Base-by-base conservation (phyloP, 1,140 invertebrate genomes). In the Drosophila tani region DNA sequence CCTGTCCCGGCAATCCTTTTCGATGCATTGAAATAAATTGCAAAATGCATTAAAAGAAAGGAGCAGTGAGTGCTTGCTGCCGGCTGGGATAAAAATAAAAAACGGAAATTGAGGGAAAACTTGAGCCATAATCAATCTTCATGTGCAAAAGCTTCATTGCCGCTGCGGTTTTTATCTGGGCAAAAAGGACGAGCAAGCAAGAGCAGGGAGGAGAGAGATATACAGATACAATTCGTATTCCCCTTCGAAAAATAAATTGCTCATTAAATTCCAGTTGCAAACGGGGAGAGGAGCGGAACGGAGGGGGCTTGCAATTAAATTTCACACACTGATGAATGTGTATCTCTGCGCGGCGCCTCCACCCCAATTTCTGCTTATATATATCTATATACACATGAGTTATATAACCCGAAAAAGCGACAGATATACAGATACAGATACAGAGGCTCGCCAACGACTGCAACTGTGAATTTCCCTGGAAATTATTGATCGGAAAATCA, bases 401-500 rank as follows among this genome's bases (percentile, higher is more conserved):
- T 83, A 81, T 81, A 78, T 86, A 79, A 78, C 63, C 63, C 45
- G 46, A 55, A 64, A 38, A 43, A 55, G 56, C 71, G 21, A 21
- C 51, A 60, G 45, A 62, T 78, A 67, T 59, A 35, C 9, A 60
- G 60, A 70, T 69, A 50, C 35, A 41, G 35, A 74, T 46, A 75
- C 9, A n/a, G 50, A 41, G 53, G 14, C 14, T 41, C 57, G 49
- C 51, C 49, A 58, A 56, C 43, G 55, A 79, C 24, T 79, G 76
- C 68, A 77, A 60, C 53, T 91, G 80, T 83, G 82, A 74, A 83
- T 81, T 91, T 86, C 80, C 80, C 82, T 91, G 82, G 87, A 86
- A 91, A 91, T 79, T 91, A 91, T 91, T 82, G 87, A 91, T 83
- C 87, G 70, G 70, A 91, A 91, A 91, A 91, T 91, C 87, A 91